Evolutionary conservation across 2,113 vertebrate genomes (phyloP).

Genomic region (Plestiodon gilberti): DNA sequence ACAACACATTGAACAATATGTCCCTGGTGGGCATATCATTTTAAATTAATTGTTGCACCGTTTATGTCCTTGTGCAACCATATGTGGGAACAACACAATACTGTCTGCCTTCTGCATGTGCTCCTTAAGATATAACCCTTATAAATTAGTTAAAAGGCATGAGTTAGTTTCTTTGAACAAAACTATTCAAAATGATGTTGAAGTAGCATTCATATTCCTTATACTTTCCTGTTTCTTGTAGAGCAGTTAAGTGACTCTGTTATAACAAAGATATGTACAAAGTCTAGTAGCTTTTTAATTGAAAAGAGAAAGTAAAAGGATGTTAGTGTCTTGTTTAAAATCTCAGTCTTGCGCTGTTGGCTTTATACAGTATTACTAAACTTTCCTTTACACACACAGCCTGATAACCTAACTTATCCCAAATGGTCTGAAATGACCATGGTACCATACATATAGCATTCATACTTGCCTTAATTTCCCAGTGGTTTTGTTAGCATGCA

Average conservation of each 20-base stretch:
- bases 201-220: background rate
- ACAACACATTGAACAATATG: too few relatives aligned
- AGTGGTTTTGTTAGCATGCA: fast-evolving
- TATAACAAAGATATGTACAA: background rate
- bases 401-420: background rate
- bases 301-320: background rate
- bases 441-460: background rate
- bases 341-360: background rate
- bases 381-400: background rate
- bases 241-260: background rate
- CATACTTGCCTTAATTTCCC: background rate
- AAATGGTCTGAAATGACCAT: background rate
- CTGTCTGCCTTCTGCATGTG: too few relatives aligned
- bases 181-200: background rate
- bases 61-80: too few relatives aligned
- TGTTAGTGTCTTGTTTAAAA: too few relatives aligned
- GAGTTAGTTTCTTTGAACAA: background rate
- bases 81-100: too few relatives aligned
- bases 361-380: background rate
- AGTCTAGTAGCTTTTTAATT: background rate
- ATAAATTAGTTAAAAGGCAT: background rate
- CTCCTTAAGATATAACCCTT: too few relatives aligned
- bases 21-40: too few relatives aligned
- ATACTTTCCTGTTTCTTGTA: background rate
- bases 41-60: too few relatives aligned